phyloP scores from a whole-genome alignment of 37 sponge, comb jelly and placozoan genomes.

The Corticium candelabrum region DNA sequence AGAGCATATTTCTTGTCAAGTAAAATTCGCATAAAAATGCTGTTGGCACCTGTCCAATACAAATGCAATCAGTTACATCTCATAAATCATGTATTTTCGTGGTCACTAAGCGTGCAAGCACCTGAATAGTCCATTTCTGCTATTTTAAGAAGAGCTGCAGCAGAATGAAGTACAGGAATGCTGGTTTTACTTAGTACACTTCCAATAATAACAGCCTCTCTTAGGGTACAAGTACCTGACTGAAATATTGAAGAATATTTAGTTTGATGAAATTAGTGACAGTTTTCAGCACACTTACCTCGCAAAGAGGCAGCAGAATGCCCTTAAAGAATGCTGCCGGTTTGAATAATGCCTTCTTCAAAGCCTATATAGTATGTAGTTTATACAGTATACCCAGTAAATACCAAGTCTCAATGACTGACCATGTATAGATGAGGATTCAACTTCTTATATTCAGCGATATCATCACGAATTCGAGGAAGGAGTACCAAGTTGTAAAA shows the following conservation, averaged over 20 bases:
- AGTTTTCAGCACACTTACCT: slow-evolving; percentile 13
- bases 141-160: slow-evolving; percentile 88
- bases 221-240: slow-evolving; percentile 90
- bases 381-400: background rate
- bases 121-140: slow-evolving; percentile 94
- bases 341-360: slow-evolving; percentile 91
- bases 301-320: slow-evolving; percentile 82
- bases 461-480: slow-evolving; percentile 93
- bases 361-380: slow-evolving; percentile 28
- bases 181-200: slow-evolving; percentile 81
- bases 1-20: slow-evolving; percentile 94
- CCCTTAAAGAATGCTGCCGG: slow-evolving; percentile 99
- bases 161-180: slow-evolving; percentile 85
- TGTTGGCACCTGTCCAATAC: slow-evolving; percentile 79
- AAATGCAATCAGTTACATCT: background rate
- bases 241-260: slow-evolving; percentile 1
- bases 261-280: background rate
- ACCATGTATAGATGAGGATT: slow-evolving; percentile 94
- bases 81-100: background rate
- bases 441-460: slow-evolving; percentile 87
- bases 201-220: slow-evolving; percentile 92
- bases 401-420: background rate
- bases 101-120: too few species aligned
- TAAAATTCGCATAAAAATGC: slow-evolving; percentile 84
- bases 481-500: slow-evolving; percentile 91